These are phyloP conservation scores for Otus scops DNA, from an alignment of 2,797 vertebrate species.

Conservation along the genomic window DNA sequence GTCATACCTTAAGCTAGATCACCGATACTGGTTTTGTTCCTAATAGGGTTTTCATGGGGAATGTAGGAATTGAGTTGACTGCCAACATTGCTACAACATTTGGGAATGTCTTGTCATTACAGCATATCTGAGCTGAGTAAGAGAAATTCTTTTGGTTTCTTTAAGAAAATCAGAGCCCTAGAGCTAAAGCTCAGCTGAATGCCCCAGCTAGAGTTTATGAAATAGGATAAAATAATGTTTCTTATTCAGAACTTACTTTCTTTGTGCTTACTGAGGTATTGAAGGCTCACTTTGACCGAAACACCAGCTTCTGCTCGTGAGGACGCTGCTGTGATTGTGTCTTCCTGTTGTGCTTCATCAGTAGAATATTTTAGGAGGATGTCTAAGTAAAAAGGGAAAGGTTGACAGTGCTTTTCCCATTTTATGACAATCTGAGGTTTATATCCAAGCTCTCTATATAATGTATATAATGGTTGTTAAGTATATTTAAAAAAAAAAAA, in stretches of 20 bases:
- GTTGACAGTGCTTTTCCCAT: background rate
- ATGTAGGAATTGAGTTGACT: background rate
- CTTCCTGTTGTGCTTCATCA: background rate
- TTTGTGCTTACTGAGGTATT: background rate
- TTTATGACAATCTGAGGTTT: background rate
- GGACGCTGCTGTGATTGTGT: background rate
- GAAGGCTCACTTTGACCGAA: background rate
- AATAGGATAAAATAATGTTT: background rate
- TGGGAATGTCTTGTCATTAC: background rate
- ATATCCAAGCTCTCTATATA: background rate
- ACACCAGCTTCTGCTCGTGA: background rate
- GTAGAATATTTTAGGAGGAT: background rate
- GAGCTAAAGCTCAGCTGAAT: background rate
- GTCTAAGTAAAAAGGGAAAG: background rate
- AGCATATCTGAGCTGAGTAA: background rate
- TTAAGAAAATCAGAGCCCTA: background rate
- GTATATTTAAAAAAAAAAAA: background rate
- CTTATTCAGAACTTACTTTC: background rate
- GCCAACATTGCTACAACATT: background rate
- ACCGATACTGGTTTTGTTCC: background rate
- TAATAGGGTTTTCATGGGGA: background rate
- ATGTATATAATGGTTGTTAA: background rate
- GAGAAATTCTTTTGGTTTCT: background rate
- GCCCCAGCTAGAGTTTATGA: background rate
- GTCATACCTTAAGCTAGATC: background rate